Evolutionary conservation across 1,140 invertebrate species (phyloP).

Genomic region (Drosophila saltans): DNA sequence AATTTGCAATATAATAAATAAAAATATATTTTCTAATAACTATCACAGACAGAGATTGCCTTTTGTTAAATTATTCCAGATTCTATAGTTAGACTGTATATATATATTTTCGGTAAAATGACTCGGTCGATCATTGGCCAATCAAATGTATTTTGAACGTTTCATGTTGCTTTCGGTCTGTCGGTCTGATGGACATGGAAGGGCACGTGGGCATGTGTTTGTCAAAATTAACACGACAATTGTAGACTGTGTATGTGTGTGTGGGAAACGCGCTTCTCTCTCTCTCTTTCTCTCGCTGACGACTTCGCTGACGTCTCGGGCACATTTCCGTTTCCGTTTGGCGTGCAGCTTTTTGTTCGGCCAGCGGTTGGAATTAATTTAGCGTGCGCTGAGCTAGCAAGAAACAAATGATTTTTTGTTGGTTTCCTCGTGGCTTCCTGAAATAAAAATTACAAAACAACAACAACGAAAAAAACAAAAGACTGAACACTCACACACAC

Average conservation of each 20-base stretch:
- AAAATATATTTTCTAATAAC: slow-evolving; percentile 5
- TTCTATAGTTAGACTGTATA: too few relatives aligned
- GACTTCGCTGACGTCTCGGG: slow-evolving; percentile 72
- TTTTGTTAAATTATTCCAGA: too few relatives aligned
- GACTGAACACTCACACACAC: slow-evolving; percentile 11
- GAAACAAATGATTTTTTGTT: slow-evolving; percentile 78
- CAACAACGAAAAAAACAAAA: slow-evolving; percentile 25
- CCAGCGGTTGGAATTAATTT: slow-evolving; percentile 75
- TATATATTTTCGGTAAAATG: not conserved
- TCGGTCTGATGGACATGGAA: slow-evolving; percentile 3
- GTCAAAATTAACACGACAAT: slow-evolving; percentile 79
- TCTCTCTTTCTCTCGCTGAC: slow-evolving; percentile 42
- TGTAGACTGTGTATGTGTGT: slow-evolving; percentile 53
- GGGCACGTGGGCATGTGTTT: slow-evolving; percentile 74
- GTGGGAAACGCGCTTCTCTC: slow-evolving; percentile 2
- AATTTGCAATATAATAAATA: not conserved
- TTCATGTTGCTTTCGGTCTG: slow-evolving; percentile 5
- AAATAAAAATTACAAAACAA: slow-evolving; percentile 59
- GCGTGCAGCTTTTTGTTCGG: slow-evolving; percentile 72
- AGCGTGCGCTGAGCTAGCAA: slow-evolving; percentile 78
- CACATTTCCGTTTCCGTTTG: slow-evolving; percentile 79
- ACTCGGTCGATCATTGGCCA: not conserved
- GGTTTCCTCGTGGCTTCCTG: slow-evolving; percentile 55
- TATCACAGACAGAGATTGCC: not conserved
- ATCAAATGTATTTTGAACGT: not conserved